Conservation (phyloP, 2,113 vertebrate species). For the Phasianus colchicus region DNA sequence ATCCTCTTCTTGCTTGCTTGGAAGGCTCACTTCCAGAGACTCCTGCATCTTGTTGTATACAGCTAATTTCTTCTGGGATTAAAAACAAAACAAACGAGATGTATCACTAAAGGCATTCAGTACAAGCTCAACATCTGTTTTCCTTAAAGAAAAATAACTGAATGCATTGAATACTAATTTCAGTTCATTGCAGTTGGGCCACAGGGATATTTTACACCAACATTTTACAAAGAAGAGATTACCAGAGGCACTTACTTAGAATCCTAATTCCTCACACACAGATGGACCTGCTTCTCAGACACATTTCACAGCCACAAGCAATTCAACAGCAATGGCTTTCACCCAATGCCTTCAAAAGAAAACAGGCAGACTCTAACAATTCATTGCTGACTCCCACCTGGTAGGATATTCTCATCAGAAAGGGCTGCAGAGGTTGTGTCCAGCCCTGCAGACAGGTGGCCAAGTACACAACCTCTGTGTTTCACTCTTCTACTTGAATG, state of each 20-base stretch:
- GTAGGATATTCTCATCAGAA: not conserved
- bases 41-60: constrained; percentile 96
- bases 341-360: constrained; percentile 6
- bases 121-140: constrained; percentile 43
- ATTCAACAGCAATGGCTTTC: not conserved
- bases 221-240: not conserved
- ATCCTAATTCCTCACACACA: not conserved
- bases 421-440: not conserved
- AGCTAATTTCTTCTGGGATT: constrained; percentile 86
- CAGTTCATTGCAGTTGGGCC: not conserved
- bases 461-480: not conserved
- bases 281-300: not conserved
- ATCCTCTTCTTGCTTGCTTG: constrained; percentile 82
- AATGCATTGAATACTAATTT: not conserved
- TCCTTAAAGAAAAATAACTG: constrained; percentile 13
- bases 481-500: not conserved
- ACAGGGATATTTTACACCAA: not conserved
- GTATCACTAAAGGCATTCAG: constrained; percentile 57
- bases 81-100: constrained; percentile 74
- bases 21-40: constrained; percentile 85
- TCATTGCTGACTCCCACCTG: constrained; percentile 8
- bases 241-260: not conserved
- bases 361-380: not conserved
- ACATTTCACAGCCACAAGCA: not conserved
- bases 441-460: not conserved